Evolutionary conservation across 2,888 invertebrate species (phyloP), one percentile per base, ranked within the genome.

Genomic region (Trachelus stipa): DNA sequence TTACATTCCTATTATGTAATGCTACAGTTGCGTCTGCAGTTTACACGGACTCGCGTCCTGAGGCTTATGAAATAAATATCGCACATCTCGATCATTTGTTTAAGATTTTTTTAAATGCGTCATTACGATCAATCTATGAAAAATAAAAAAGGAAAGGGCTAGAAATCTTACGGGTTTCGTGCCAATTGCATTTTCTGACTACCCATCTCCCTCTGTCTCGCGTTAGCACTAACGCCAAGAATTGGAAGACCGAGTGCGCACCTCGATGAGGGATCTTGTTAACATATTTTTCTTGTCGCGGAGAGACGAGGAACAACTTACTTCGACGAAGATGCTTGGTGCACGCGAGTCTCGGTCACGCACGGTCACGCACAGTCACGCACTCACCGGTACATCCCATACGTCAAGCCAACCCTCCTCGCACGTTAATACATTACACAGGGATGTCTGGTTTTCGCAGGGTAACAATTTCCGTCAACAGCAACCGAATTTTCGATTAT

Each of bases 31-130:
- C 69, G 69, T 33, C n/a, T 33, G 81, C 75, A 80, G 88, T 90
- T 90, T 89, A 88, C 90, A 90, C 89, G 89, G 88, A 85, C 90
- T 88, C 90, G 88, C 87, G 87, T 89, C 88, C 89, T 89, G 89
- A 89, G 87, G 90, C 88, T 90, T 90, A 90, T 90, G 90, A 90
- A 91, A 90, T 88, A 88, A 88, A 91, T 90, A 90, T 90, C 90
- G 89, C 87, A 89, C 89, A 89, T 86, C 88, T 77, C 82, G 83
- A 82, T 87, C 82, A 85, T 86, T 87, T 86, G 84, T 82, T 80
- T 40, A 15, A 15, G 15, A 40, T 40, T 6, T 6, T 4, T 40
- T 40, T 40, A 4, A 15, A 40, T 40, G 40, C 15, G 40, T 15
- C 15, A 40, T 15, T 40, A 6, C 15, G 15, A 1, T 40, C 12